Evolutionary conservation across 2,888 invertebrate genomes (phyloP), one percentile per base, ranked within the genome.

Genomic region (Diplolepis rosae): DNA sequence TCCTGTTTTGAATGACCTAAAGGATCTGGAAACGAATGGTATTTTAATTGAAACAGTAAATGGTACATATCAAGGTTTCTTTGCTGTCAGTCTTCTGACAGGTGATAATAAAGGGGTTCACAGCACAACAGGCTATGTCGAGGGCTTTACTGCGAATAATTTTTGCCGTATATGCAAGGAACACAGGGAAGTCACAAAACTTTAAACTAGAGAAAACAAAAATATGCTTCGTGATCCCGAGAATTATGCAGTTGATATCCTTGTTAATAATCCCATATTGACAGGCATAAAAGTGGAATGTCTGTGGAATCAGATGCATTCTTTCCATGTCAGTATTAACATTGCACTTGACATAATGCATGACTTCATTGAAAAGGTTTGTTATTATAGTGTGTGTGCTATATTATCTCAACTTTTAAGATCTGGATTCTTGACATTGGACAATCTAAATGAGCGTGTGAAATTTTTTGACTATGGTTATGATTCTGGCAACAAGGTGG

Each of bases 1-100:
- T 39, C 70, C 70, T 54, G 9, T 77, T n/a, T 65, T 77, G 27
- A 24, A 77, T 42, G 74, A 77, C 22, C 39, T 76, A 1, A 69
- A 27, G 32, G 24, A 75, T 30, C 69, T 77, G 35, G 70, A 72
- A 69, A 71, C 15, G 9, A 56, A 76, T 69, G 70, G 76, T 22
- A 76, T 76, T 51, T 15, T 42, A 11, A 15, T 76, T 30, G 13
- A 30, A 18, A 54, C 32, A 30, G 54, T 30, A n/a, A n/a, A 2
- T 28, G 52, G 52, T 7, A 22, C 18, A 22, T 1, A 22, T 7
- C 48, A 5, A 5, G 2, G 18, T 48, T 48, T 9, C 22, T 48
- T 48, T 48, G 48, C 48, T 22, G 18, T 48, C 2, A 22, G 22
- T 48, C 22, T 48, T 22, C 18, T 48, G 9, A 22, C 48, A 22